These are phyloP conservation scores for Habroteleia sp. DNA, from an alignment of 2,888 invertebrate species.

Conservation along the genomic window DNA sequence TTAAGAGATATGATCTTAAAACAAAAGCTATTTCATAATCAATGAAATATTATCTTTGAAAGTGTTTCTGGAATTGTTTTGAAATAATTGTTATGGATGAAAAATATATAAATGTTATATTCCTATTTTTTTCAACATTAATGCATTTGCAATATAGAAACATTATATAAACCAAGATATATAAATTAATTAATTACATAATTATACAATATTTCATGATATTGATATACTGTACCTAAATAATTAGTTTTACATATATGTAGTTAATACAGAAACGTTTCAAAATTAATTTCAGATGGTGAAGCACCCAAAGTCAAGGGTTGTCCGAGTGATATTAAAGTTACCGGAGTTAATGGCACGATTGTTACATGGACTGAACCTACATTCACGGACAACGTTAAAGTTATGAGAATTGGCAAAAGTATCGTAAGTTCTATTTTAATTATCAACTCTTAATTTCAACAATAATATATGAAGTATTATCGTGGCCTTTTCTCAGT, in stretches of 20 bases:
- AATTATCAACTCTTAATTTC: no score
- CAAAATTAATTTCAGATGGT: slow-evolving; percentile 75
- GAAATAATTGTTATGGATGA: no score
- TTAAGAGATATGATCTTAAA: slow-evolving; percentile 57
- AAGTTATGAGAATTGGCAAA: slow-evolving; percentile 79
- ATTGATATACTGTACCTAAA: neutral
- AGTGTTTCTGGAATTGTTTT: no score
- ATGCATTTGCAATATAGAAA: no score
- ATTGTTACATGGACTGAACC: slow-evolving; percentile 82
- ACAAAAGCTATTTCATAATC: slow-evolving; percentile 37
- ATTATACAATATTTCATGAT: slow-evolving; percentile 20
- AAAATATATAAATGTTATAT: no score
- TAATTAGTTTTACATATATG: slow-evolving; percentile 40
- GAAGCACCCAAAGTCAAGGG: slow-evolving; percentile 81
- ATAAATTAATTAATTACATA: slow-evolving; percentile 19
- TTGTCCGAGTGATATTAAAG: slow-evolving; percentile 80
- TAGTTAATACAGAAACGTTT: slow-evolving; percentile 44
- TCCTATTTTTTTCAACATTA: no score
- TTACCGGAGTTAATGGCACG: slow-evolving; percentile 76
- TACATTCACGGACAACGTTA: slow-evolving; percentile 82
- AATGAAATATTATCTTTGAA: slow-evolving; percentile 18
- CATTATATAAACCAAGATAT: no score
- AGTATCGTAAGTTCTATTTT: slow-evolving; percentile 77
- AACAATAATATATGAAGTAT: no score
- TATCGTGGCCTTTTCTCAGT: no score